phyloP scores from a whole-genome alignment of 2,113 vertebrate species.

The Oncorhynchus keta region DNA sequence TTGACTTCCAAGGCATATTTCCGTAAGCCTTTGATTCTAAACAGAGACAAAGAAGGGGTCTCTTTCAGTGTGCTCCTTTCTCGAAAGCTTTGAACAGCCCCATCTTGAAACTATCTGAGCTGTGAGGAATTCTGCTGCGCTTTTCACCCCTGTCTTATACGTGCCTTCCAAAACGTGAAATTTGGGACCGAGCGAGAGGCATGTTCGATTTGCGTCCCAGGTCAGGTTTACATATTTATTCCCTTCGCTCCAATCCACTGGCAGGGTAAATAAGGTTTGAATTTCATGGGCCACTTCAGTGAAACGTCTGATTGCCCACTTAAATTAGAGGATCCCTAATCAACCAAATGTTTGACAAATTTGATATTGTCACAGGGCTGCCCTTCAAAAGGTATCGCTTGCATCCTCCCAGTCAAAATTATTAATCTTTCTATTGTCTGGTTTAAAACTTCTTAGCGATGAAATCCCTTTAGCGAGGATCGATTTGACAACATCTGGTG shows the following conservation, averaged over 20 bases:
- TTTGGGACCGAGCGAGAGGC: conserved; percentile 44
- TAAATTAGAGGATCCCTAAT: conserved; percentile 56
- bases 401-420: conserved; percentile 13
- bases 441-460: conserved; percentile 5
- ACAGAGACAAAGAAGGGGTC: conserved; percentile 63
- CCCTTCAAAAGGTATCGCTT: conserved; percentile 43
- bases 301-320: conserved; percentile 50
- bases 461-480: too few species aligned
- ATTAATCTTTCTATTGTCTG: conserved; percentile 24
- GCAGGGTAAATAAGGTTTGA: conserved; percentile 51
- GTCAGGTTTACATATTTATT: conserved; percentile 61
- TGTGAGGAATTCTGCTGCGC: conserved; percentile 29
- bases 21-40: conserved; percentile 74
- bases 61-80: conserved; percentile 22
- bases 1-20: conserved; percentile 75
- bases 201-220: conserved; percentile 44
- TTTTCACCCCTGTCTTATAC: conserved; percentile 8
- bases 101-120: conserved; percentile 63
- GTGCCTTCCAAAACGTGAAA: conserved; percentile 52
- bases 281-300: conserved; percentile 59
- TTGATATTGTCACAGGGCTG: conserved; percentile 52
- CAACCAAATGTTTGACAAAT: conserved; percentile 56
- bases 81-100: conserved; percentile 15
- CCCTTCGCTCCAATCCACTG: conserved; percentile 33
- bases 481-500: too few species aligned